Conservation (phyloP, 2,113 vertebrate genomes). For the Forbesichthys agassizii region DNA sequence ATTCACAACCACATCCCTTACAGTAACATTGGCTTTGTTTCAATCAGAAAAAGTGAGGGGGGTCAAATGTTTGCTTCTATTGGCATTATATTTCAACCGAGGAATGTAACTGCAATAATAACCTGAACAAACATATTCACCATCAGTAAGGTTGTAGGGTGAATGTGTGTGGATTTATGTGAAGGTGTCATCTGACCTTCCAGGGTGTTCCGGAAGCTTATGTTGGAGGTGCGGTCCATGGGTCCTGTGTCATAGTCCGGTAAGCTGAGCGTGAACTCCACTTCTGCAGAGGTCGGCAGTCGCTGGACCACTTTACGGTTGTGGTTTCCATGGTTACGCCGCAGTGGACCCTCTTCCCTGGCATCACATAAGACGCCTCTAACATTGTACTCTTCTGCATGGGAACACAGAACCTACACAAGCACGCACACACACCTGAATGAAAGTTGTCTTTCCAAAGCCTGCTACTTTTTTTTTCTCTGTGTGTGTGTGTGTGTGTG, state of each 20-base stretch:
- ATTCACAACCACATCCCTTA: not conserved
- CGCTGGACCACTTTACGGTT: constrained; percentile 78
- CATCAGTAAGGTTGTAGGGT: no score
- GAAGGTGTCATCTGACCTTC: constrained; percentile 81
- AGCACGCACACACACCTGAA: constrained; percentile 22
- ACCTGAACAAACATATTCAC: no score
- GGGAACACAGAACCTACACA: constrained; percentile 87
- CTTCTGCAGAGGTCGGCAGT: constrained; percentile 87
- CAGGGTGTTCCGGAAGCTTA: constrained; percentile 94
- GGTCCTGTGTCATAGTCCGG: constrained; percentile 86
- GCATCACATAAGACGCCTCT: constrained; percentile 82
- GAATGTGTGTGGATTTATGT: not conserved
- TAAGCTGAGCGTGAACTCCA: constrained; percentile 87
- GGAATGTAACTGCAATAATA: no score
- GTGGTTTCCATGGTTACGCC: constrained; percentile 89
- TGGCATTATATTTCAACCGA: no score
- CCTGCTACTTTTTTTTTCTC: no score
- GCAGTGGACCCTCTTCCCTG: constrained; percentile 82
- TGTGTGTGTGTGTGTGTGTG: not conserved
- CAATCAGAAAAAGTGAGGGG: no score
- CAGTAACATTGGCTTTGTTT: no score
- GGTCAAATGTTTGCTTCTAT: no score
- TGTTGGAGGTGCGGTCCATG: constrained; percentile 89
- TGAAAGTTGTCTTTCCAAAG: no score
- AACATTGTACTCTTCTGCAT: constrained; percentile 82